phyloP scores from a whole-genome alignment of 2,888 invertebrate genomes.

The Dasysyrphus albostriatus region DNA sequence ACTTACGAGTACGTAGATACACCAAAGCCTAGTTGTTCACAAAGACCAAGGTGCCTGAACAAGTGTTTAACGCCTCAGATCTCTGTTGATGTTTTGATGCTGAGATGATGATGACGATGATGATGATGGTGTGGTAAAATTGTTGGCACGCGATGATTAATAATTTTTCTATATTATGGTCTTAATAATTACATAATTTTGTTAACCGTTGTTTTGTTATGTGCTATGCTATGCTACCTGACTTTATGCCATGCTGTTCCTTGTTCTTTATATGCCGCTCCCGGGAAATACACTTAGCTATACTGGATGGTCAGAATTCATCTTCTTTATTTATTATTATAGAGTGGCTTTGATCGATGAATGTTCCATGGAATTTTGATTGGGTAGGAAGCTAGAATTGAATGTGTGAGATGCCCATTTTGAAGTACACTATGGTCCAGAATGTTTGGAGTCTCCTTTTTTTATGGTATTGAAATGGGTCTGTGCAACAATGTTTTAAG shows the following conservation, averaged over 20 bases:
- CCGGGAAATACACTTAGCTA: conserved; percentile 19
- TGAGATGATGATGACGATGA: background rate
- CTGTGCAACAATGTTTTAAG: background rate
- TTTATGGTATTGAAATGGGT: background rate
- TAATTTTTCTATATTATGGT: conserved; percentile 72
- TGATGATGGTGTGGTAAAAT: conserved; percentile 61
- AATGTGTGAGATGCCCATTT: conserved; percentile 13
- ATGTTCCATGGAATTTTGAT: conserved; percentile 22
- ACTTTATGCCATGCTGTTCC: conserved; percentile 17
- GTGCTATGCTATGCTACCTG: background rate
- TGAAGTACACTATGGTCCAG: conserved; percentile 2
- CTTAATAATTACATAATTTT: conserved; percentile 74
- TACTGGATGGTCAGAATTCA: conserved; percentile 45
- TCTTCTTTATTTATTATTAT: conserved; percentile 20
- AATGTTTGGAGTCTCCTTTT: background rate
- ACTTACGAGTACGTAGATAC: background rate
- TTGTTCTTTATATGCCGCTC: conserved; percentile 34
- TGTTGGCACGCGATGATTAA: conserved; percentile 75
- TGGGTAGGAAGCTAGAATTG: background rate
- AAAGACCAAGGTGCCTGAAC: conserved; percentile 21
- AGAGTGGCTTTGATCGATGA: conserved; percentile 17
- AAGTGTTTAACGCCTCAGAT: conserved; percentile 64
- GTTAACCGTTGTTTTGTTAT: conserved; percentile 64
- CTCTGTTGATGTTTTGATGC: background rate
- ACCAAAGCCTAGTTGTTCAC: background rate